phyloP scores from a whole-genome alignment of 2,888 invertebrate genomes.

The Seladonia tumulorum region DNA sequence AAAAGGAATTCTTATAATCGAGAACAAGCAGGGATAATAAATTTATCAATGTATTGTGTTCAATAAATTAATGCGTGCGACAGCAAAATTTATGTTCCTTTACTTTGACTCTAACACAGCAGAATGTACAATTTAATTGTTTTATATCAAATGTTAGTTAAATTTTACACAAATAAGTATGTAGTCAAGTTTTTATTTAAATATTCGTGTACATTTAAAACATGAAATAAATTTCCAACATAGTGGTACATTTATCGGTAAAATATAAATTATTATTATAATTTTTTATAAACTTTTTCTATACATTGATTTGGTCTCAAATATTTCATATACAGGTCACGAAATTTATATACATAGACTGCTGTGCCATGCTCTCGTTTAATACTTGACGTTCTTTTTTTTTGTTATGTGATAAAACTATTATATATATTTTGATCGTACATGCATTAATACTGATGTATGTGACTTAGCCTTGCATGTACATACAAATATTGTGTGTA shows the following conservation, averaged over 20 bases:
- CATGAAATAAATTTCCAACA: background rate
- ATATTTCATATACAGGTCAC: background rate
- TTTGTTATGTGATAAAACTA: background rate
- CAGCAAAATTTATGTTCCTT: too few species aligned
- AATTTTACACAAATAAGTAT: background rate
- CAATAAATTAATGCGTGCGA: too few species aligned
- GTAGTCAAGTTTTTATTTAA: constrained; percentile 11
- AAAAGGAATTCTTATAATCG: too few species aligned
- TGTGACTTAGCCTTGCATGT: background rate
- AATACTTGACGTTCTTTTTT: background rate
- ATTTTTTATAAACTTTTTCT: background rate
- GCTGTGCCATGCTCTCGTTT: background rate
- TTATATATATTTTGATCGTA: background rate
- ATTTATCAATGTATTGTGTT: too few species aligned
- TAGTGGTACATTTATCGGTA: background rate
- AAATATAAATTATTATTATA: background rate
- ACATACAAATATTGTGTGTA: background rate
- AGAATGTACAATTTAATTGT: too few species aligned
- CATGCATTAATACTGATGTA: constrained; percentile 9
- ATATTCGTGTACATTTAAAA: constrained; percentile 8
- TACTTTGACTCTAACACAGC: too few species aligned
- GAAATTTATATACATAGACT: background rate
- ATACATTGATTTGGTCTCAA: background rate
- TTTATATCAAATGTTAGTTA: too few species aligned
- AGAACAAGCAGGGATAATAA: too few species aligned